Conservation (phyloP, 2,888 invertebrate genomes). For the Tyria jacobaeae region DNA sequence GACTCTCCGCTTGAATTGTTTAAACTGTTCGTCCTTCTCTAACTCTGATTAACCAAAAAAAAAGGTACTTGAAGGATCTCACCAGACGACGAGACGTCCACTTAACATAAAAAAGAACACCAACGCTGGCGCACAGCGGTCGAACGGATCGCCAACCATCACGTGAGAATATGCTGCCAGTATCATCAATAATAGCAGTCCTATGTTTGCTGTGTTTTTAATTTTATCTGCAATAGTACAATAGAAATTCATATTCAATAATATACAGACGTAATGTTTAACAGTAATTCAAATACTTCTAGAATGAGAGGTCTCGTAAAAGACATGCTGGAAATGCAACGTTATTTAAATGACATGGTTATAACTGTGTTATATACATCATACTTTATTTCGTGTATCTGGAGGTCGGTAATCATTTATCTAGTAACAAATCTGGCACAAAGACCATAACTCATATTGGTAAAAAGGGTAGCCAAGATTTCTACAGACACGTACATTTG, state of each 20-base stretch:
- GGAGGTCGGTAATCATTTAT: not conserved
- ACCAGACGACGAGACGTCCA: slow-evolving; percentile 95
- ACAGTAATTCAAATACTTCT: too few species aligned
- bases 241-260: not conserved
- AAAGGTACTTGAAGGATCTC: slow-evolving; percentile 44
- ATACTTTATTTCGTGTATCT: not conserved
- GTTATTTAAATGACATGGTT: too few species aligned
- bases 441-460: slow-evolving; percentile 13
- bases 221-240: slow-evolving; percentile 89
- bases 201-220: slow-evolving; percentile 95
- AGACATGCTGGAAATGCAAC: not conserved
- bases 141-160: slow-evolving; percentile 96
- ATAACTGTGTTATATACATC: not conserved
- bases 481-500: slow-evolving; percentile 3
- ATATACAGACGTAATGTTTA: too few species aligned
- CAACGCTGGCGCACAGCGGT: slow-evolving; percentile 95
- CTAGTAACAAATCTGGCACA: slow-evolving; percentile 14
- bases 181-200: slow-evolving; percentile 93
- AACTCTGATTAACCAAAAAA: not conserved
- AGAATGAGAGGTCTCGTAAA: too few species aligned
- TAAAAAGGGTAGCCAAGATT: slow-evolving; percentile 4
- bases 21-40: not conserved
- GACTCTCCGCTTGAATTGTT: slow-evolving; percentile 42
- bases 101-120: slow-evolving; percentile 97
- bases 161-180: slow-evolving; percentile 97